Evolutionary conservation across 2,113 vertebrate species (phyloP), one percentile per base, ranked within the genome.

Genomic region (Dromas ardeola): DNA sequence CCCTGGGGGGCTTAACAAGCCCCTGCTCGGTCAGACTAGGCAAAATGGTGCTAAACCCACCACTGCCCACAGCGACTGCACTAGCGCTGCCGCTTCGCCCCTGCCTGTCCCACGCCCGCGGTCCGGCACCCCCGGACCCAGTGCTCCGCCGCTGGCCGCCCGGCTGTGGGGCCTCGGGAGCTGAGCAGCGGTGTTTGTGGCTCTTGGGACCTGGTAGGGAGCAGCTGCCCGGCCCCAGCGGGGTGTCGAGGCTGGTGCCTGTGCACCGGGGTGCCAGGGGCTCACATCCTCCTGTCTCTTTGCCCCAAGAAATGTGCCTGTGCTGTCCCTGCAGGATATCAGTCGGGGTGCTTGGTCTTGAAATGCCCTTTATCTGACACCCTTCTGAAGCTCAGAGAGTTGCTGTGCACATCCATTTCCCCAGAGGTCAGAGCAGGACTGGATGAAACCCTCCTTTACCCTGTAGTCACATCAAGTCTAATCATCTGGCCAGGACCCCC

Each of bases 111-210:
- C 0, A 5, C 3, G 5, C 38, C 62, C 1, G 0, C 3, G 1
- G 53, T 49, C 58, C 13, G 12, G 58, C 40, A 5, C 49, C 49
- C 34, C 2, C 1, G 4, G 32, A 10, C 20, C 43, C 45, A 7
- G 63, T 0, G 3, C 55, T 29, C 45, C 15, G 30, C 55, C 0
- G 45, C 66, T 23, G 45, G 43, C 66, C 9, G 29, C n/a, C 30
- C 0, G 4, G 11, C 50, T 1, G 1, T 0, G 1, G 8, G 9
- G 40, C 4, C 3, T 15, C 21, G 8, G 2, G 10, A 62, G 43
- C 13, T 11, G 45, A 40, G 76, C 53, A 49, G 29, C 0, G 1
- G 32, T 0, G 0, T 15, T 9, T 15, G 43, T 0, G 3, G 74
- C 67, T 32, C 29, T 47, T 0, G 8, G 34, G 47, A 15, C 34